Base-by-base conservation (phyloP, 2,888 invertebrate species). In the Aphodius sticticus region DNA sequence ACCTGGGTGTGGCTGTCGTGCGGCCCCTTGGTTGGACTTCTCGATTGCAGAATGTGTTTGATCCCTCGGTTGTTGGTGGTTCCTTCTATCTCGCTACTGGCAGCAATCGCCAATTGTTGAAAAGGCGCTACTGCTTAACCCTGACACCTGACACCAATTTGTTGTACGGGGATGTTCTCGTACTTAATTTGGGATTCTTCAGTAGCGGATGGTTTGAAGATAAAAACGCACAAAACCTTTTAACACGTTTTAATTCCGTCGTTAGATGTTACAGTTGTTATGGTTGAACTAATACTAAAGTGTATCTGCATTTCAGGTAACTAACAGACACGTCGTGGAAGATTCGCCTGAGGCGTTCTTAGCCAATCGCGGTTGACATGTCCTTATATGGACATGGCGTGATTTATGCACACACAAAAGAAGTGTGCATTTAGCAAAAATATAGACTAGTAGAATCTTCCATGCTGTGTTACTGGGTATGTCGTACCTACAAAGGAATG, bases 51-150 rank as follows among this genome's bases (percentile, higher is more conserved):
- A 38, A 38, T 38, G 38, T 38, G 38, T 38, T 38, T 38, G 38
- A 38, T 38, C 38, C 38, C 38, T 38, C 38, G 38, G 38, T 38
- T 38, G 38, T 38, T 38, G 38, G 38, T 38, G 38, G 38, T 38
- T 38, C 38, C 38, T 38, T 38, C 38, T 38, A 38, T 38, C 38
- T 38, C 38, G 38, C 38, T 38, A 38, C 38, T 53, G 53, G 53
- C 53, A 53, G 53, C 53, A 53, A 53, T 53, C 53, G 53, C 53
- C 53, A 53, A 53, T 53, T 53, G 53, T 53, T 53, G 53, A 53
- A 53, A 53, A 53, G 53, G 53, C 53, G 53, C 53, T 53, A 53
- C 53, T 53, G 53, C 53, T 53, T 53, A 53, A 53, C 53, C 53
- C 53, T 53, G 53, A 53, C 53, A 53, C 53, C 53, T 53, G 6